These are phyloP conservation scores for Rhabdornis inornatus DNA, from an alignment of 2,113 vertebrate species.

Conservation along the genomic window DNA sequence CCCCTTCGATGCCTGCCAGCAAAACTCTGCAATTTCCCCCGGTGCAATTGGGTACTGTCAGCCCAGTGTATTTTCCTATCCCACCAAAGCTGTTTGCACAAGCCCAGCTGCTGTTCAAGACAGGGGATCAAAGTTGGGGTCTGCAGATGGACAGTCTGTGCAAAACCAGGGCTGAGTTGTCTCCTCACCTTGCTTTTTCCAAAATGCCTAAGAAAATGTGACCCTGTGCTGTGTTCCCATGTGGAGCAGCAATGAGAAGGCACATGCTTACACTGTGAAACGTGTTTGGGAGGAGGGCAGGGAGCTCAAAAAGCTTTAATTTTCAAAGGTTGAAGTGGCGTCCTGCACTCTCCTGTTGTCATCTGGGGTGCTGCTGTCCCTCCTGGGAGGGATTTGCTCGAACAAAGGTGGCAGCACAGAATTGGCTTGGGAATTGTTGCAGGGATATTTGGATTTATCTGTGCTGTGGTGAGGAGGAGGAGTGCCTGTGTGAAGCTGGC, in stretches of 20 bases:
- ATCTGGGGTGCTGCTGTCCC: background rate
- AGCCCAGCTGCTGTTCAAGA: background rate
- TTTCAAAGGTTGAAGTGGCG: background rate
- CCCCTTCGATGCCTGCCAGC: background rate
- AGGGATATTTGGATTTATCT: background rate
- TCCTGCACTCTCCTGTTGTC: background rate
- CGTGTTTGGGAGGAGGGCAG: background rate
- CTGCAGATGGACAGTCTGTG: background rate
- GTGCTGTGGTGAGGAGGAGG: background rate
- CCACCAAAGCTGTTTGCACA: background rate
- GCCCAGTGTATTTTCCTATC: background rate
- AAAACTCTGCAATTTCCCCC: background rate
- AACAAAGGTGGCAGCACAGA: background rate
- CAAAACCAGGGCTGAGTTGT: background rate
- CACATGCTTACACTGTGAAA: accelerated
- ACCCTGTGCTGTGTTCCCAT: accelerated
- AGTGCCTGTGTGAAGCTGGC: background rate
- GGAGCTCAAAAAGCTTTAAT: background rate
- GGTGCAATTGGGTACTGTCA: background rate
- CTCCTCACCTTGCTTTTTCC: background rate
- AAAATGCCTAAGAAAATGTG: background rate
- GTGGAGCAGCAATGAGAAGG: background rate
- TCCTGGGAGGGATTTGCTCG: background rate
- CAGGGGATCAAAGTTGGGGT: background rate
- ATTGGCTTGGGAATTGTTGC: background rate